phyloP scores from a whole-genome alignment of 2,113 vertebrate genomes.

The Antigone vipio region DNA sequence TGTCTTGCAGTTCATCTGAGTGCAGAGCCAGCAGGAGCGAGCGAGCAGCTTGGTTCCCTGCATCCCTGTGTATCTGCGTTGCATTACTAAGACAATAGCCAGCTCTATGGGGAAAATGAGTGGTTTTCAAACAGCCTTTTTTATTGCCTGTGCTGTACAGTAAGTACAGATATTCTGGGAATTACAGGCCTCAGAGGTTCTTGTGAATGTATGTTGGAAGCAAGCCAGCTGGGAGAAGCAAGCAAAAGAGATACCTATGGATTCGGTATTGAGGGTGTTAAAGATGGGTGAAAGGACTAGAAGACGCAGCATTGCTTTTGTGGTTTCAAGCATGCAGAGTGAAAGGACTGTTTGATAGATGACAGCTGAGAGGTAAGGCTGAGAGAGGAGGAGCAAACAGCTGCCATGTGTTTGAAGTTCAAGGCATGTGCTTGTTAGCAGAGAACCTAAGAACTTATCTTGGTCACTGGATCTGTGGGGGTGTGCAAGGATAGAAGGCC shows the following conservation, averaged over 20 bases:
- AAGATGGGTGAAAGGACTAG: not conserved
- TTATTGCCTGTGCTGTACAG: not conserved
- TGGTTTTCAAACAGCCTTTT: not conserved
- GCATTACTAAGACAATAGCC: not conserved
- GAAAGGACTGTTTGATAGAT: not conserved
- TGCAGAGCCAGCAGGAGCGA: not conserved
- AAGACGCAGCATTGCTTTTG: not conserved
- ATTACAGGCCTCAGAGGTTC: not conserved
- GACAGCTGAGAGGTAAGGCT: not conserved
- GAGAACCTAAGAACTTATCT: not conserved
- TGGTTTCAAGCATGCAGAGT: not conserved
- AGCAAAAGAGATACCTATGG: not conserved
- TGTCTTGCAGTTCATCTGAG: constrained; percentile 18
- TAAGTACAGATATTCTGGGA: not conserved
- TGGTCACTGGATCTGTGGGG: fast-evolving
- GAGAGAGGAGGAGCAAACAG: not conserved
- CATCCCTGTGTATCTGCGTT: not conserved
- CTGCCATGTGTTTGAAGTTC: not conserved
- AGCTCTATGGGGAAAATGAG: not conserved
- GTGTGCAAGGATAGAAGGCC: not conserved
- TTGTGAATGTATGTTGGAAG: not conserved
- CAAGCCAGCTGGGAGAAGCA: not conserved
- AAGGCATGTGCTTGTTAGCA: not conserved
- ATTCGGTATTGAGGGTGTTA: not conserved
- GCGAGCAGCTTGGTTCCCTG: not conserved